Percentiles rank a stretch among this genome's conserved stretches.
Conservation (phyloP, 1,140 invertebrate genomes). For the Luehdorfia chinensis region DNA sequence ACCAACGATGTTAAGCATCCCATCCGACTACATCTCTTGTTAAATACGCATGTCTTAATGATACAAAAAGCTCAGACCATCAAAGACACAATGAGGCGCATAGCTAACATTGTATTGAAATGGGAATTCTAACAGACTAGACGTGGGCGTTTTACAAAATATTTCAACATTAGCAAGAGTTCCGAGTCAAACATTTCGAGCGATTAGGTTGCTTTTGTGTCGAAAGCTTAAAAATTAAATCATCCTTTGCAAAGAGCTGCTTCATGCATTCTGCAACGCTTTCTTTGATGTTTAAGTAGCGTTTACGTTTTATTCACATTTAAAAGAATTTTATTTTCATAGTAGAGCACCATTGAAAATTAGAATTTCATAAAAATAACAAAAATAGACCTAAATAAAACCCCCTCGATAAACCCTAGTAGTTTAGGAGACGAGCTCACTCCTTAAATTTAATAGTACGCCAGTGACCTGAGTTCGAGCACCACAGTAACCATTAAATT, state of each 20-base stretch:
- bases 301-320: background rate
- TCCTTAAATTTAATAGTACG: too few species aligned
- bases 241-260: background rate
- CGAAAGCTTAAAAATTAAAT: slow-evolving; percentile 3
- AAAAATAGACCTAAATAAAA: too few species aligned
- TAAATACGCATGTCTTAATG: slow-evolving; percentile 19
- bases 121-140: slow-evolving; percentile 25
- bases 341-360: background rate
- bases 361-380: too few species aligned
- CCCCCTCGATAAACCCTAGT: too few species aligned
- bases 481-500: too few species aligned
- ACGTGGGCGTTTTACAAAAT: slow-evolving; percentile 3
- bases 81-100: slow-evolving; percentile 18
- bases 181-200: background rate
- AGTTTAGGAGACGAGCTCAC: too few species aligned
- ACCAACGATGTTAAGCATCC: background rate
- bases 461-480: too few species aligned
- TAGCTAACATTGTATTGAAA: slow-evolving; percentile 20
- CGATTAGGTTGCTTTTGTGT: slow-evolving; percentile 6
- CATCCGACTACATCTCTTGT: background rate
- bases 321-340: background rate
- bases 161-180: slow-evolving; percentile 4
- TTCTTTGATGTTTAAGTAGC: background rate
- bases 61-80: slow-evolving; percentile 16
- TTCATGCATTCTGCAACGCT: background rate